Evolutionary conservation across 2,888 invertebrate genomes (phyloP), one percentile per base, ranked within the genome.

Genomic region (Drosophila crucigera): DNA sequence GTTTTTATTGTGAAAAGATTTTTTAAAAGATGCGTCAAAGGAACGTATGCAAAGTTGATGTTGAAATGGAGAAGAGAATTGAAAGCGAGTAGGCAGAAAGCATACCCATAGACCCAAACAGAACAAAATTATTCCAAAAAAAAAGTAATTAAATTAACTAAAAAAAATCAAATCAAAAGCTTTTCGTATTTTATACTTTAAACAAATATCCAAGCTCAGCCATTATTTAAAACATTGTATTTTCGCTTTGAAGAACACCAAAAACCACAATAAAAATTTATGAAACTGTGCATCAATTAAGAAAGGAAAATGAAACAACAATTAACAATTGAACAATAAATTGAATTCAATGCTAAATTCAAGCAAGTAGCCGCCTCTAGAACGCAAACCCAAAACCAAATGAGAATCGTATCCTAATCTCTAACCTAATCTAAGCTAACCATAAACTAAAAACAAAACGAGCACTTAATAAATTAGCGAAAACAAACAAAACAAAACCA

Each of bases 1-100:
- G 93, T 93, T 93, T 93, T 92, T 89, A 92, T 92, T 92, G 86
- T 89, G 87, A 91, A 79, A 82, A 76, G 78, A 90, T 81, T 83
- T 90, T 87, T 84, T 89, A 73, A 82, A 81, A 50, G 41, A 73
- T 65, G 54, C 68, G 52, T 65, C 37, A 47, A 55, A 60, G 43
- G 49, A 62, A 58, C 58, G 68, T 60, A 66, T 75, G 80, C 68
- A 73, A 82, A 78, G 79, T 82, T 71, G 68, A 84, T 80, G 80
- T 73, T 73, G 60, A 87, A 77, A 39, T 35, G 69, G 39, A 64
- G 31, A 59, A 69, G 66, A 78, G 67, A 62, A 62, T 68, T 35
- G 64, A 69, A 72, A 53, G 61, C 62, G 73, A 80, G 39, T 59
- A 67, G 73, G 59, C 71, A 71, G 67, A 53, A 73, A 68, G 73